Base-by-base conservation (phyloP, 2,888 invertebrate genomes). In the Eugnorisma glareosa region DNA sequence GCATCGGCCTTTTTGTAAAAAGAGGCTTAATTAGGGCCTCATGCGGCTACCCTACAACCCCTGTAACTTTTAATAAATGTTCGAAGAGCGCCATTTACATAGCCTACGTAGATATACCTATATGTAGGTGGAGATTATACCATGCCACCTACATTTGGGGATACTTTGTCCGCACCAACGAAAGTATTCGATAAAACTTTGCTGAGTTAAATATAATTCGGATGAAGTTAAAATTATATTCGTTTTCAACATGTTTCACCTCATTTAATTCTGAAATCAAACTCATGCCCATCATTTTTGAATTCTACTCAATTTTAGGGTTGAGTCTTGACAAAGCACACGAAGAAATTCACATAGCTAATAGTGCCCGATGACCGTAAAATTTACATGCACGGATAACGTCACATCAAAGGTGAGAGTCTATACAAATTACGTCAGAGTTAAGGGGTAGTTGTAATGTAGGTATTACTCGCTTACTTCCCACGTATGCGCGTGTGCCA, bases 11-110 rank as follows among this genome's bases (percentile, higher is more conserved):
- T 96, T 96, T 96, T 95, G 94, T 94, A 95, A 96, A 96, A 96
- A 96, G 93, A 94, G 95, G 94, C 95, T 96, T 96, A 96, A 96
- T 96, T 96, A 96, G 96, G 95, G 93, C 88, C 94, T 96, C 96
- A 93, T 96, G 96, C 94, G 96, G 96, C 96, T 94, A 90, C 95
- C 96, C 95, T 94, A 94, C 94, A 93, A 93, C 95, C 96, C 95
- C 96, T 95, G 96, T 96, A 96, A 96, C 96, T 96, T 96, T 96
- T 96, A 96, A 96, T 96, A 96, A 96, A 96, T 95, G 96, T 93
- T 94, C 95, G 94, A 94, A 92, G 92, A 95, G 94, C 90, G 93
- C 91, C 92, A 91, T 93, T 92, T 93, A 92, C 93, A 92, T 90
- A 88, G 86, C 86, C 87, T 89, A 89, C 75, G 75, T 86, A 75